Base-by-base conservation (phyloP, 30 jellyfish, hydroid and myxozoan species). In the Mastigias papua region DNA sequence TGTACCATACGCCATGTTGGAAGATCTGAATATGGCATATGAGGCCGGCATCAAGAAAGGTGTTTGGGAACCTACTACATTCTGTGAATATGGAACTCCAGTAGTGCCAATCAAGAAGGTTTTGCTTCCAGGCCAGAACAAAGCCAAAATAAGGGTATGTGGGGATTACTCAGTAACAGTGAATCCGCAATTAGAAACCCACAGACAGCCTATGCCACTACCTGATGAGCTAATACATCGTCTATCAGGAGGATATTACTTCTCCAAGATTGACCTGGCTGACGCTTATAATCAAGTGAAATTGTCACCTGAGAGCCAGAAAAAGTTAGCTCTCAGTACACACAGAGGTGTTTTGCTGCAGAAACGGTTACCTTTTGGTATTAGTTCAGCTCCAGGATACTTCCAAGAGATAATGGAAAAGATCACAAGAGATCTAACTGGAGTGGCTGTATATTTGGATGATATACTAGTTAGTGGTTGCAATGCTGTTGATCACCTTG, bases 71-170 rank as follows among this genome's bases (percentile, higher is more conserved):
- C 49, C 76, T 11, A 65, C 76, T 25, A 33, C 33, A 15, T 65
- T 65, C 35, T 22, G 76, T 25, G 49, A 65, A 65, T 65, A 25
- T 65, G 76, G 76, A 35, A 25, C 76, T 65, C 76, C 76, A 65
- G 76, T 26, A 35, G 76, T 65, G 34, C 76, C 76, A 25, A 65
- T 65, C 76, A 65, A 65, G 76, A 65, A 65, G 37, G 76, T 37
- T 65, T 21, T 65, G 76, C 76, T 65, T 26, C 76, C 76, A 65
- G 76, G 76, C 33, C 76, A 65, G 54, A 37, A 37, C 10, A 37
- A 37, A 37, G 54, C 54, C 54, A 37, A 37, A 11, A 37, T 37
- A 37, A 37, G 54, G 54, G 54, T 37, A 37, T 37, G 54, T 37
- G 54, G 54, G 54, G 54, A 37, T 37, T 37, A 37, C 11, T 37